phyloP scores from a whole-genome alignment of 2,888 invertebrate species.

The Frankliniella intonsa region DNA sequence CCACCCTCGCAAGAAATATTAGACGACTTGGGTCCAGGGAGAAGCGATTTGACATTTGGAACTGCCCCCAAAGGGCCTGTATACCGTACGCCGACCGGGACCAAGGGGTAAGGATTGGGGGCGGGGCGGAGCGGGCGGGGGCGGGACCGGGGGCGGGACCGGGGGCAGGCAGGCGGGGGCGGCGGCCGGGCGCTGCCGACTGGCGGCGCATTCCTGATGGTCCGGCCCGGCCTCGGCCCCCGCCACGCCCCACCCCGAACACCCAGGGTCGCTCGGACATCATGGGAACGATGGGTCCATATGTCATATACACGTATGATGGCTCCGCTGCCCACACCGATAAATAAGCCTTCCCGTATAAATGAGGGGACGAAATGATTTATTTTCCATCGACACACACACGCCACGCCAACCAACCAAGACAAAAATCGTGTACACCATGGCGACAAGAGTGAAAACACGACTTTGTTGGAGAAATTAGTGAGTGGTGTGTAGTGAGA shows the following conservation, averaged over 20 bases:
- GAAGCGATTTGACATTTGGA: slow-evolving; percentile 16
- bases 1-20: neutral
- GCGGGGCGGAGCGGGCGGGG: neutral
- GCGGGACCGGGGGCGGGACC: neutral
- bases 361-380: slow-evolving; percentile 16
- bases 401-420: neutral
- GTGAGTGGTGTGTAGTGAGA: neutral
- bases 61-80: slow-evolving; percentile 21
- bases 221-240: neutral
- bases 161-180: neutral
- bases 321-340: slow-evolving; percentile 21
- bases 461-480: neutral
- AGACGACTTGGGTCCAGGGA: neutral
- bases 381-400: slow-evolving; percentile 14
- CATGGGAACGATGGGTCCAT: slow-evolving; percentile 24
- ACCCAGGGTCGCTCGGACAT: slow-evolving; percentile 7
- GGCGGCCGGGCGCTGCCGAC: neutral
- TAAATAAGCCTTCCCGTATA: slow-evolving; percentile 21
- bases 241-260: neutral
- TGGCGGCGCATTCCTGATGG: slow-evolving; percentile 18
- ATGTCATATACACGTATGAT: slow-evolving; percentile 17
- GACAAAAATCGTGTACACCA: neutral
- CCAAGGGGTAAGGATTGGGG: no score
- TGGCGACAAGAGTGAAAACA: neutral
- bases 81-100: neutral